Evolutionary conservation across 1,140 invertebrate species (phyloP), one percentile per base, ranked within the genome.

Genomic region (Homalodisca vitripennis): DNA sequence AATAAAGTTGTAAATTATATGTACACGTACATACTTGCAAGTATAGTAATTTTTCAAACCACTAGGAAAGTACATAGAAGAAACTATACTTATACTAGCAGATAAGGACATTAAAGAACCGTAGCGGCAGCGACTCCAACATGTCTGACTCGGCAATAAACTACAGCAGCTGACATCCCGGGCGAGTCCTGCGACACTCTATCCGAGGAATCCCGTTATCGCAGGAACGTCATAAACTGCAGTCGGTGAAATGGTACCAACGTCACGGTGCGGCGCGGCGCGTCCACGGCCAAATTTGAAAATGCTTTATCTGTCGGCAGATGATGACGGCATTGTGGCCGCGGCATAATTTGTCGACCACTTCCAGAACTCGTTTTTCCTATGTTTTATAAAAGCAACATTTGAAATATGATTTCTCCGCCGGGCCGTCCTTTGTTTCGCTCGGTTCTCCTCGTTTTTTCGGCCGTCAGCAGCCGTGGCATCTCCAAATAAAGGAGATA

Each of bases 391-490:
- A 47, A 66, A 46, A 66, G 17, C 14, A n/a, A 47, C 27, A 10
- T 66, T 64, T 64, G 62, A 64, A 64, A 64, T 64, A 64, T 66
- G 63, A 66, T 66, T 66, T 66, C 63, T 47, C 63, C 30, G 17
- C 29, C 17, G n/a, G 12, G 32, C 62, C 55, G 29, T 64, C 62
- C 62, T 64, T 34, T 64, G 32, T 64, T 32, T 32, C 62, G 31
- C 13, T 17, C 17, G 13, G 6, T 24, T 64, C 32, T 64, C 13
- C 30, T 20, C 17, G 62, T 64, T 64, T 64, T 60, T 64, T 64
- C 62, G 32, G 29, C 62, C 34, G 62, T 64, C 62, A 64, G n/a
- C 62, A 31, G 31, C 32, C 62, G 62, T n/a, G 12, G 29, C 30
- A 64, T 32, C 30, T 30, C 32, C 32, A 31, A 64, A 64, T 64